Base-by-base conservation (phyloP, 1,140 invertebrate genomes). In the Leptoteleia sp. region DNA sequence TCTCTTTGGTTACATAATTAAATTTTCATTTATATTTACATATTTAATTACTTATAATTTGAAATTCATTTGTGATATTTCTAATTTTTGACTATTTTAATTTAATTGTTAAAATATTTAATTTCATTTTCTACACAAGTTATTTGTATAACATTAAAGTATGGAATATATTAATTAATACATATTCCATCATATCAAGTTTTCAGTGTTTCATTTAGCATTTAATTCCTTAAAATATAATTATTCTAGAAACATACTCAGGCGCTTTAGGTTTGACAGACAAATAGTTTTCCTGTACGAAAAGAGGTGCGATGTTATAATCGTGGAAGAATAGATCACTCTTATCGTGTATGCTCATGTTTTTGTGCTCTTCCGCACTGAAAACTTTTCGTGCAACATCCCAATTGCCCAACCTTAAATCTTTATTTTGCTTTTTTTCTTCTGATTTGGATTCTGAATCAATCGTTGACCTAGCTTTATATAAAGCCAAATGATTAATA, bases 251-350 rank as follows among this genome's bases (percentile, higher is more conserved):
- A 19, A 88, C 89, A 88, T 89, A 95, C 94, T 91, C 92, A 22
- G 93, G 91, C 52, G 90, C 92, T 43, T 92, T 88, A 0, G 96
- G 95, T 9, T 87, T 82, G 0, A 95, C 94, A 47, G 91, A 91
- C 0, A 96, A 90, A 90, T 99, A 99, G 90, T 99, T 99, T 87
- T 99, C 98, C 85, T 99, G 97, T 0, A 99, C 96, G 90, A 99
- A 99, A 12, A 99, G 90, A 5, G 98, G 96, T 3, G 94, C 94
- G 62, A 99, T 92, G 83, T 93, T 97, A 89, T 99, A 99, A 90
- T 99, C 99, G 76, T 97, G 93, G 89, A 99, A 99, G 89, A 99
- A 99, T 33, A 99, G 88, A 83, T 96, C 94, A 40, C 93, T 94
- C 89, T 97, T 98, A 81, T 99, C 96, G 79, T 93, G 90, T 1